Evolutionary conservation across 1,140 invertebrate species (phyloP), one percentile per base, ranked within the genome.

Genomic region (Gryon sp.): DNA sequence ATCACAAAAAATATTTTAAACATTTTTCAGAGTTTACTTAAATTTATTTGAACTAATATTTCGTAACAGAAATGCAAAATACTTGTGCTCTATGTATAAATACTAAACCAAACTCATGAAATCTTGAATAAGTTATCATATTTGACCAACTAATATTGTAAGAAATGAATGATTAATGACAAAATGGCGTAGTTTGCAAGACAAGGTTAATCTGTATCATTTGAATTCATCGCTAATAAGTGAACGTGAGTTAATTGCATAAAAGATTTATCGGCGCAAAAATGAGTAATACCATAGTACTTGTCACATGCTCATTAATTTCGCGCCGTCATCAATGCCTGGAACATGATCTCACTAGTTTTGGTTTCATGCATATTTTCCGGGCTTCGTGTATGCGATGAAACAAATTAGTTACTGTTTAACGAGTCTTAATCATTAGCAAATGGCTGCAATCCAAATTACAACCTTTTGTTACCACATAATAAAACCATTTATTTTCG

Each of bases 271-370:
- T 50, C 30, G 20, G 9, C 26, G 4, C 24, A 34, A 63, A 63
- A 63, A 63, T 63, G 14, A 46, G 28, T 60, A 28, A 46, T 63
- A 63, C 43, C 60, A 43, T 63, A 41, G 41, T 41, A 52, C 36
- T 52, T 63, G 60, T 63, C 60, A 52, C 24, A 11, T n/a, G 18
- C 14, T 28, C 36, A 52, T 52, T 63, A 63, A 62, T 62, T 62
- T 48, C 24, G 28, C 15, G 24, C 22, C 40, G 43, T 40, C 22
- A 28, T 50, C 45, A 40, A 48, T 48, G 59, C 20, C 43, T 30
- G 18, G 18, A 63, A 63, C 9, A 41, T 15, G 19, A 45, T 34
- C 14, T 7, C 28, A 11, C 8, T 36, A 26, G 30, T 9, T 0
- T n/a, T n/a, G 20, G n/a, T 38, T 38, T 46, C 22, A 32, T 30